These are phyloP conservation scores for Chelonus insularis DNA, from an alignment of 1,140 invertebrate species.

Conservation along the genomic window DNA sequence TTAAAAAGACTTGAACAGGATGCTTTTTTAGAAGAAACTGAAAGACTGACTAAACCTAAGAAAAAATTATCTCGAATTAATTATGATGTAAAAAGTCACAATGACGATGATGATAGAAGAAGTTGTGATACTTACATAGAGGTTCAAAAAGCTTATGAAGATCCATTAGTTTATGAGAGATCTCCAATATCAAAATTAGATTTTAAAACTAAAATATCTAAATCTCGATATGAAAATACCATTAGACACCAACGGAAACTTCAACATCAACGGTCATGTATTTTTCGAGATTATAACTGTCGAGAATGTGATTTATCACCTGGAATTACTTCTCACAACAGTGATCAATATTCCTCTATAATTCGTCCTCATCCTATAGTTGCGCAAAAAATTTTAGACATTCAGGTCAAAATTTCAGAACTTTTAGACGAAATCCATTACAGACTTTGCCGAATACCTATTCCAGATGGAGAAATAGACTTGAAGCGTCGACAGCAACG, in stretches of 20 bases:
- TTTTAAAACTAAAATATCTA: slow-evolving; percentile 28
- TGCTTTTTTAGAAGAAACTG: slow-evolving; percentile 33
- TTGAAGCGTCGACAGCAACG: slow-evolving; percentile 49
- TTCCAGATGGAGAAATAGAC: slow-evolving; percentile 54
- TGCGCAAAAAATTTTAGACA: slow-evolving; percentile 44
- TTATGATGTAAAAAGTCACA: neutral
- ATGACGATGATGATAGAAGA: slow-evolving; percentile 33
- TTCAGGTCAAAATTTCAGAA: slow-evolving; percentile 49
- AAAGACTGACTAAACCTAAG: neutral
- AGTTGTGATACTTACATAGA: slow-evolving; percentile 24
- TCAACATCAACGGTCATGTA: slow-evolving; percentile 32
- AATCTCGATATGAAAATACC: slow-evolving; percentile 38
- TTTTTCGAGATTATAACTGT: slow-evolving; percentile 30
- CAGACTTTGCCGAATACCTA: slow-evolving; percentile 48
- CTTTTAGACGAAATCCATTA: slow-evolving; percentile 51
- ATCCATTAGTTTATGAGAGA: neutral
- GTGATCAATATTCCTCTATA: slow-evolving; percentile 22
- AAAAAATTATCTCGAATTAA: neutral
- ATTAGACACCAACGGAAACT: slow-evolving; percentile 35
- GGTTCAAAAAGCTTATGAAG: neutral
- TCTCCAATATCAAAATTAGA: slow-evolving; percentile 13
- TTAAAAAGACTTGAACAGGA: slow-evolving; percentile 41
- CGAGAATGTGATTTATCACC: slow-evolving; percentile 43
- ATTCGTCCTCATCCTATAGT: slow-evolving; percentile 41
- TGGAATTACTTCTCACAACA: slow-evolving; percentile 35